phyloP scores from a whole-genome alignment of 2,113 vertebrate genomes.

The Anhinga rufa region DNA sequence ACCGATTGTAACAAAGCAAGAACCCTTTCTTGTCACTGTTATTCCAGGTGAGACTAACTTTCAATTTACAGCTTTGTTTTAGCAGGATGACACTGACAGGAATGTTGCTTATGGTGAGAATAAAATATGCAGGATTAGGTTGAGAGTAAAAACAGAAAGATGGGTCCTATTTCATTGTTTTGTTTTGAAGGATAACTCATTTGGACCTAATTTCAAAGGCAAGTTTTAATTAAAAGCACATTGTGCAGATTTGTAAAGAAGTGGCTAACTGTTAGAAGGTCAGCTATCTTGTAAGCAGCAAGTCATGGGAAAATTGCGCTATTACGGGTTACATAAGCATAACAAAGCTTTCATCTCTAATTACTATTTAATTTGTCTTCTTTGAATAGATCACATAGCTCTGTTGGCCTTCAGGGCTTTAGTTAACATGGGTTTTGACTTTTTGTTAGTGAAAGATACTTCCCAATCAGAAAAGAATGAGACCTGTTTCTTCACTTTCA shows the following conservation, averaged over 20 bases:
- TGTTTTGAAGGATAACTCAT: constrained; percentile 11
- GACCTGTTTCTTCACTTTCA: not conserved
- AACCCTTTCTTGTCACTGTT: not conserved
- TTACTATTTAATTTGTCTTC: constrained; percentile 24
- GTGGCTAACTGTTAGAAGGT: constrained; percentile 28
- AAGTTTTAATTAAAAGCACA: constrained; percentile 41
- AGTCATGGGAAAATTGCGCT: constrained; percentile 51
- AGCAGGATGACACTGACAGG: not conserved
- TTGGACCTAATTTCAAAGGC: constrained; percentile 22
- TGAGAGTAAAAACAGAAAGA: not conserved
- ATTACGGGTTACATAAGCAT: constrained; percentile 46
- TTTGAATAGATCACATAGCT: constrained; percentile 7
- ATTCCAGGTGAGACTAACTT: not conserved
- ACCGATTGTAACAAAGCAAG: not conserved
- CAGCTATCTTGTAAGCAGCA: constrained; percentile 22
- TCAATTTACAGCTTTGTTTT: not conserved
- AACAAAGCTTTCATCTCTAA: constrained; percentile 54
- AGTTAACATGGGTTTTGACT: not conserved
- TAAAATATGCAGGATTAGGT: not conserved
- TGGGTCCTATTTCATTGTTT: not conserved
- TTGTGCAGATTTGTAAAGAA: constrained; percentile 5
- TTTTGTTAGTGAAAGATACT: not conserved
- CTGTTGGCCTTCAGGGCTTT: constrained; percentile 1
- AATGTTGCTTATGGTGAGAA: not conserved
- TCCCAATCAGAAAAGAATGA: not conserved